Evolutionary conservation across 2,888 invertebrate genomes (phyloP).

Genomic region (Chrysodeixis includens): DNA sequence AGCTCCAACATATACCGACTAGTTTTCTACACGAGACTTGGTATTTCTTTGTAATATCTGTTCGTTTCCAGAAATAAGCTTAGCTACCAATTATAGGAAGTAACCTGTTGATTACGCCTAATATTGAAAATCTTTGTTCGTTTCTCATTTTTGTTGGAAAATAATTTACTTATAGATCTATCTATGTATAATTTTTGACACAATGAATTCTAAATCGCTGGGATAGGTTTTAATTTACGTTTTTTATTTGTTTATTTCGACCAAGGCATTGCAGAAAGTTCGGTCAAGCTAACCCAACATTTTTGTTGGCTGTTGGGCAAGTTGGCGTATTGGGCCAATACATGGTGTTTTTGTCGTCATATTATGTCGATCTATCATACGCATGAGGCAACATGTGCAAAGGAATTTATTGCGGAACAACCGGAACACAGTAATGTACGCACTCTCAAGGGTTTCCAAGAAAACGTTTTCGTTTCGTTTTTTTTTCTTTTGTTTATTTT

Average conservation of each 20-base stretch:
- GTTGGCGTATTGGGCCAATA: conserved; percentile 22
- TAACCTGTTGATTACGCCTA: neutral
- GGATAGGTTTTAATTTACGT: too few species aligned
- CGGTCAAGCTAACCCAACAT: neutral
- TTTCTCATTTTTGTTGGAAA: neutral
- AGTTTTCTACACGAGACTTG: neutral
- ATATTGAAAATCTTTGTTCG: neutral
- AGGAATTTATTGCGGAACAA: conserved; percentile 66
- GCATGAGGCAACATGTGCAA: conserved; percentile 56
- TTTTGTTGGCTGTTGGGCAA: conserved; percentile 8
- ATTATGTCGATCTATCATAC: conserved; percentile 67
- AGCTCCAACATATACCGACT: neutral
- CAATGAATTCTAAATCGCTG: too few species aligned
- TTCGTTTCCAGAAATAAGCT: neutral
- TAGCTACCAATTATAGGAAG: neutral
- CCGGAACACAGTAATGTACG: conserved; percentile 45
- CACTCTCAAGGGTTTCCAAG: conserved; percentile 28
- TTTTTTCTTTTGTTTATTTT: conserved; percentile 41
- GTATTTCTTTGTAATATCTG: neutral
- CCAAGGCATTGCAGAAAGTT: too few species aligned
- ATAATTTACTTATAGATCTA: too few species aligned
- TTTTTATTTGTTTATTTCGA: too few species aligned
- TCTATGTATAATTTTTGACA: too few species aligned
- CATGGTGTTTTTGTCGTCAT: conserved; percentile 40
- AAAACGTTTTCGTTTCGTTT: conserved; percentile 34